These are phyloP conservation scores for Cottus gobio DNA, from an alignment of 2,113 vertebrate species.

Conservation along the genomic window DNA sequence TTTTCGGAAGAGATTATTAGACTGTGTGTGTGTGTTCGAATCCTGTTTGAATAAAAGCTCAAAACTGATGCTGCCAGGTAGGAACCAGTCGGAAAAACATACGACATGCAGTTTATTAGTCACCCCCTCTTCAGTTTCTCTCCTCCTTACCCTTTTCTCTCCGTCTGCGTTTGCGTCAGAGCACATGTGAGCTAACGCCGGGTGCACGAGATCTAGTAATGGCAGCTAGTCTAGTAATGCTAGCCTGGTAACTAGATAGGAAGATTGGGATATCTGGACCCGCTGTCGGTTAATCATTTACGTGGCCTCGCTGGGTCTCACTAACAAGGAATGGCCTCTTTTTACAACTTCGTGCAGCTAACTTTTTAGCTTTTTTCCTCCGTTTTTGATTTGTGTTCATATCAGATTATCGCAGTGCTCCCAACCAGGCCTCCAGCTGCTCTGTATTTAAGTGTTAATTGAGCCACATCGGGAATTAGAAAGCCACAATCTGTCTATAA, in stretches of 20 bases:
- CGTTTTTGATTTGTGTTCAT: neutral
- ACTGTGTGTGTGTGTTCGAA: slow-evolving; percentile 35
- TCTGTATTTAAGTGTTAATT: slow-evolving; percentile 13
- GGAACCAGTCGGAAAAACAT: slow-evolving; percentile 47
- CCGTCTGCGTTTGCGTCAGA: slow-evolving; percentile 30
- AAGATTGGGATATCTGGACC: slow-evolving; percentile 42
- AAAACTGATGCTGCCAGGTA: slow-evolving; percentile 22
- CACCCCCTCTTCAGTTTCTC: slow-evolving; percentile 49
- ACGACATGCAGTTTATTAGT: slow-evolving; percentile 59
- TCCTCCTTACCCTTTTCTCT: slow-evolving; percentile 1
- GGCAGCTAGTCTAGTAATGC: slow-evolving; percentile 66
- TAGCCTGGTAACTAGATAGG: slow-evolving; percentile 75
- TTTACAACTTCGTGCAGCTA: neutral
- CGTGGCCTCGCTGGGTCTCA: slow-evolving; percentile 2
- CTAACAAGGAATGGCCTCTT: slow-evolving; percentile 6
- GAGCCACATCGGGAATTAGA: neutral
- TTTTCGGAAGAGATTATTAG: slow-evolving; percentile 40
- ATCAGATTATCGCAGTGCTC: neutral
- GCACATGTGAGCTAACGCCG: slow-evolving; percentile 50
- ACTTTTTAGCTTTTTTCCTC: neutral
- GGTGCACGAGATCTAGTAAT: slow-evolving; percentile 57
- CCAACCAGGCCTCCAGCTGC: neutral
- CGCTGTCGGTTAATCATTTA: slow-evolving; percentile 69
- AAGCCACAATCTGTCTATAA: neutral
- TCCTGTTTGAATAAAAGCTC: slow-evolving; percentile 37